These are phyloP conservation scores for Drosophila birchii DNA, from an alignment of 2,888 invertebrate genomes.

Conservation along the genomic window DNA sequence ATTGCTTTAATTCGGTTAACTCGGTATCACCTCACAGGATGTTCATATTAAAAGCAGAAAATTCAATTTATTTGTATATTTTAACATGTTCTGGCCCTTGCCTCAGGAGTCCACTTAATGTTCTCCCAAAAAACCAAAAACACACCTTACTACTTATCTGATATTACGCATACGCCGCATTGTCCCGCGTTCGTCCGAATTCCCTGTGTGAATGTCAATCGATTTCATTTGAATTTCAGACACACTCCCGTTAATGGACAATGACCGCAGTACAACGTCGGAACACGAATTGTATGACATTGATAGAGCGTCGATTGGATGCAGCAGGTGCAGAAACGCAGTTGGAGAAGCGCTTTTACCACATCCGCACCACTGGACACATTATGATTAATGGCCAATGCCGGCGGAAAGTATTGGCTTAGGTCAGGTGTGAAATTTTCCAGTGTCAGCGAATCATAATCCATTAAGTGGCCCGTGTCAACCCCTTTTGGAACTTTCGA, in stretches of 20 bases:
- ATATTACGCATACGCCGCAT: slow-evolving; percentile 27
- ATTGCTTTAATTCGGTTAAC: no score
- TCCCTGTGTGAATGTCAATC: slow-evolving; percentile 21
- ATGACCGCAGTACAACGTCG: slow-evolving; percentile 15
- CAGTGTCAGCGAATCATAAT: slow-evolving; percentile 49
- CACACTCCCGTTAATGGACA: slow-evolving; percentile 35
- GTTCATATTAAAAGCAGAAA: no score
- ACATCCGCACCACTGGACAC: slow-evolving; percentile 44
- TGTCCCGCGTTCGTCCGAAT: slow-evolving; percentile 3
- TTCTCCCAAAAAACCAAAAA: neutral
- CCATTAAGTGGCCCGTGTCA: slow-evolving; percentile 60
- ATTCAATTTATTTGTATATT: neutral
- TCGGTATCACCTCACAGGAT: no score
- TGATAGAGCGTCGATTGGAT: slow-evolving; percentile 34
- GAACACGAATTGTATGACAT: slow-evolving; percentile 26
- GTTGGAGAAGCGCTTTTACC: slow-evolving; percentile 20
- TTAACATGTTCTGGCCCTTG: neutral
- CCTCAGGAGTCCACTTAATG: neutral
- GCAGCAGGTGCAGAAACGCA: slow-evolving; percentile 35
- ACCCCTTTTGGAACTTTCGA: slow-evolving; percentile 44
- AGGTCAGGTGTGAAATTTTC: slow-evolving; percentile 56
- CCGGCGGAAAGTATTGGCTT: slow-evolving; percentile 31
- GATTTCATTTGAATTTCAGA: slow-evolving; percentile 36
- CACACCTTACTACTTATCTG: neutral
- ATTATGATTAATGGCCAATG: slow-evolving; percentile 57